A percentile compares a stretch with the other conserved stretches of the same genome.
These are phyloP conservation scores for Seriola quinqueradiata DNA, from an alignment of 2,113 vertebrate species.

Conservation along the genomic window DNA sequence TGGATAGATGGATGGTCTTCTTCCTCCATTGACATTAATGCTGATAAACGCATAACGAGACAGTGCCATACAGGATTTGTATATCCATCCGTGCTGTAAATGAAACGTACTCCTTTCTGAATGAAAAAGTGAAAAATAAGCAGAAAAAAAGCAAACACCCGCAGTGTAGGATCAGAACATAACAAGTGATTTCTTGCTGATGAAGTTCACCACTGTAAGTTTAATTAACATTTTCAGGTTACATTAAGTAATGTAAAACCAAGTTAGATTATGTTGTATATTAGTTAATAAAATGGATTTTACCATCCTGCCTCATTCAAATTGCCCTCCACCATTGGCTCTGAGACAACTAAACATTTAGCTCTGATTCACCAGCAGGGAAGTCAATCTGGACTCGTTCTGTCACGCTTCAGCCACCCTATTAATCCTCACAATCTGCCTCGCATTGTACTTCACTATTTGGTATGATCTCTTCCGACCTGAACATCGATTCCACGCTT, in stretches of 20 bases:
- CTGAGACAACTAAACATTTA: conserved; percentile 22
- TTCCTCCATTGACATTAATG: neutral
- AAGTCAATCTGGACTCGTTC: conserved; percentile 48
- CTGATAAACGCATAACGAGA: neutral
- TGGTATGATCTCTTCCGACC: conserved; percentile 12
- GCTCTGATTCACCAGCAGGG: conserved; percentile 50
- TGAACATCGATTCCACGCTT: neutral
- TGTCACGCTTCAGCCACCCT: conserved; percentile 35
- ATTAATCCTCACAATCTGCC: conserved; percentile 45
- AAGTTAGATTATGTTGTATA: neutral
- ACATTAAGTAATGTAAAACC: neutral
- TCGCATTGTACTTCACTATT: conserved; percentile 6
- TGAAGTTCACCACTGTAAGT: too few relatives aligned
- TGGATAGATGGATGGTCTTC: too few relatives aligned
- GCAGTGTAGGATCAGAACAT: neutral
- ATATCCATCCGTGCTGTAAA: neutral
- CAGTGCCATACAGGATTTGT: neutral
- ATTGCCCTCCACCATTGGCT: conserved; percentile 19
- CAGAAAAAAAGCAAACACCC: neutral
- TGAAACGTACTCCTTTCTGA: neutral
- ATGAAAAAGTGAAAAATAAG: neutral
- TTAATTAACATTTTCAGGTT: neutral
- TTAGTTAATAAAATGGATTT: neutral
- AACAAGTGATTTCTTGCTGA: too few relatives aligned
- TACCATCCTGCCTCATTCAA: neutral